phyloP scores from a whole-genome alignment of 2,888 invertebrate species.

The Isotomurus palustris region DNA sequence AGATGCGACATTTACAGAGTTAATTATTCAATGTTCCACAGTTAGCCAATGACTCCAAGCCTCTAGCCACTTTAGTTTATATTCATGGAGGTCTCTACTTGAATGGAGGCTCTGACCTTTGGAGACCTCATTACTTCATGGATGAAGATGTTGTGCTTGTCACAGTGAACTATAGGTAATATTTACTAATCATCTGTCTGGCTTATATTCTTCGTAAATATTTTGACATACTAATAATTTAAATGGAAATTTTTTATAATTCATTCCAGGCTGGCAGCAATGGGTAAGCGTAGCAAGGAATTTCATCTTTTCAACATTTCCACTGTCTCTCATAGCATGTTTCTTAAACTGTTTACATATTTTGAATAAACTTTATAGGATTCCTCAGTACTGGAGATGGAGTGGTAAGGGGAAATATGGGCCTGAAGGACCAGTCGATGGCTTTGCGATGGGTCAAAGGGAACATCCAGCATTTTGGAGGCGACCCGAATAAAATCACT shows the following conservation, averaged over 20 bases:
- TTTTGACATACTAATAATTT: too few species aligned
- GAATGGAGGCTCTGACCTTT: constrained; percentile 30
- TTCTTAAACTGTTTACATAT: neutral
- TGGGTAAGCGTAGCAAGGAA: neutral
- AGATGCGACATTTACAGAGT: neutral
- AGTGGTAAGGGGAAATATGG: constrained; percentile 22
- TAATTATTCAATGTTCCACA: neutral
- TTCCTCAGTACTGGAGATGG: constrained; percentile 32
- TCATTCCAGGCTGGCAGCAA: constrained; percentile 11
- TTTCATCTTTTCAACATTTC: neutral
- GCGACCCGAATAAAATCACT: constrained; percentile 21
- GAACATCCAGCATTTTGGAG: constrained; percentile 24
- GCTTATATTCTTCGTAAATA: too few species aligned
- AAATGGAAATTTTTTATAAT: too few species aligned
- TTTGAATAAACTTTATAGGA: constrained; percentile 1
- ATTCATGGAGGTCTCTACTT: constrained; percentile 35
- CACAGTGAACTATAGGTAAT: constrained; percentile 16
- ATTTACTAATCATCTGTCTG: too few species aligned
- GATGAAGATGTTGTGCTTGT: constrained; percentile 30
- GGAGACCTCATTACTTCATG: constrained; percentile 25
- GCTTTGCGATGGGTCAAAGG: constrained; percentile 23
- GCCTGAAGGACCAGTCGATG: constrained; percentile 23
- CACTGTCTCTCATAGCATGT: neutral
- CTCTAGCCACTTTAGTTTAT: constrained; percentile 33
- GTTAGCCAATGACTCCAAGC: constrained; percentile 1